A percentile compares a stretch with the other conserved stretches of the same genome.
These are phyloP conservation scores for Macrosteles quadrilineatus DNA, from an alignment of 1,140 invertebrate species.

Conservation along the genomic window DNA sequence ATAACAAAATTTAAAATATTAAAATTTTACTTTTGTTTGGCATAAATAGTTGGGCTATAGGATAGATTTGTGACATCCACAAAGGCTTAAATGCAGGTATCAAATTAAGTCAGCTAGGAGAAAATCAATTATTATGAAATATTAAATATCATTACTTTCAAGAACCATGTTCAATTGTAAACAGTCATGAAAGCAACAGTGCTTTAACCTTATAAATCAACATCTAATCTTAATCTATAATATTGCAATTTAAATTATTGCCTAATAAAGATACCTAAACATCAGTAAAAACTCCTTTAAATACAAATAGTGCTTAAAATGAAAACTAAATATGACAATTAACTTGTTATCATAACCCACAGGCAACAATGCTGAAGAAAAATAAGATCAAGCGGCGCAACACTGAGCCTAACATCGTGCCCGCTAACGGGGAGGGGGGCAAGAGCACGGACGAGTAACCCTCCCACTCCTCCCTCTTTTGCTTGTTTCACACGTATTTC, in stretches of 20 bases:
- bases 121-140: too few species aligned
- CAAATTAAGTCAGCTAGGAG: too few species aligned
- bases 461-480: conserved; percentile 34
- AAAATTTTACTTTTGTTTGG: too few species aligned
- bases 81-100: too few species aligned
- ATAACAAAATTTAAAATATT: too few species aligned
- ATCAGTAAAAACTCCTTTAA: too few species aligned
- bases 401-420: conserved; percentile 78
- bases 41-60: too few species aligned
- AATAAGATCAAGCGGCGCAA: conserved; percentile 64
- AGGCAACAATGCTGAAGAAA: conserved; percentile 71
- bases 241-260: conserved; percentile 21
- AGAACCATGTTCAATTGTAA: too few species aligned
- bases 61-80: too few species aligned
- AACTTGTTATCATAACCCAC: conserved; percentile 34
- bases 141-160: too few species aligned
- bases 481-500: conserved; percentile 12
- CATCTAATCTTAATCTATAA: background rate
- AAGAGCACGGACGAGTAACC: conserved; percentile 59
- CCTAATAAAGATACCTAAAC: too few species aligned
- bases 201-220: background rate
- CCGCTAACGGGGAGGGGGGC: conserved; percentile 65
- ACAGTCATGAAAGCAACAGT: too few species aligned
- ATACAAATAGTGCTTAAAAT: background rate
- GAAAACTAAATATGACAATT: background rate